These are phyloP conservation scores for Diadophis punctatus DNA, from an alignment of 2,113 vertebrate genomes.

Conservation along the genomic window DNA sequence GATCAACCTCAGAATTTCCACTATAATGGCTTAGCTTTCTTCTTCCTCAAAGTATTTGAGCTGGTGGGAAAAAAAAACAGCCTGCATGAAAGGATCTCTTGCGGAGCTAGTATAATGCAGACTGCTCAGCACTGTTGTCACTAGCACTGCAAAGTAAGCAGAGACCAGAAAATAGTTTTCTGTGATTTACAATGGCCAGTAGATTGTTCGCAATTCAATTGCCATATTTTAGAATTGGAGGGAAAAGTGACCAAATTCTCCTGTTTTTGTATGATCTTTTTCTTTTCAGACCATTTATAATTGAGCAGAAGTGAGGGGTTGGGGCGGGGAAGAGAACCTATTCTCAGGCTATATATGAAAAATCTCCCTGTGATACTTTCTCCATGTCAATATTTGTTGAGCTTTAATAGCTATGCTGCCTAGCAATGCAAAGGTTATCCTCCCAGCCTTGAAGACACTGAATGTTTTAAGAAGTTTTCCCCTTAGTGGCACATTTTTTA, in stretches of 20 bases:
- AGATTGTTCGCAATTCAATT: conserved; percentile 42
- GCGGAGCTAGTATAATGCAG: conserved; percentile 29
- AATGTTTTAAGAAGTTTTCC: conserved; percentile 25
- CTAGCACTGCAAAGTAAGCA: conserved; percentile 34
- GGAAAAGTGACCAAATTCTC: conserved; percentile 26
- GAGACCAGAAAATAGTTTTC: conserved; percentile 41
- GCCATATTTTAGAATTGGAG: conserved; percentile 36
- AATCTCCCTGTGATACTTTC: conserved; percentile 30
- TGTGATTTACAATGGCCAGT: conserved; percentile 20
- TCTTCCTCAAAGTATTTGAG: not conserved
- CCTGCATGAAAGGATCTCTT: not conserved
- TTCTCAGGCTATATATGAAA: conserved; percentile 10
- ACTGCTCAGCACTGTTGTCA: conserved; percentile 38
- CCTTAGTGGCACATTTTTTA: not conserved
- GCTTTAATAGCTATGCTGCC: conserved; percentile 19
- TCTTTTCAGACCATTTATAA: conserved; percentile 37
- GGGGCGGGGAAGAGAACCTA: not conserved
- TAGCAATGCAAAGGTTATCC: not conserved
- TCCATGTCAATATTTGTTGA: conserved; percentile 39
- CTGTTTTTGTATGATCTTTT: conserved; percentile 16
- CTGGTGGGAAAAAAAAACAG: not conserved
- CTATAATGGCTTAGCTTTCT: conserved; percentile 7
- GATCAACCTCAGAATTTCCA: not conserved
- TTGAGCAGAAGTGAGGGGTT: not conserved
- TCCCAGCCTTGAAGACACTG: not conserved